A percentile compares a stretch with the other conserved stretches of the same genome.
Conservation (phyloP, 2,888 invertebrate genomes). For the Cheilosia impressa region DNA sequence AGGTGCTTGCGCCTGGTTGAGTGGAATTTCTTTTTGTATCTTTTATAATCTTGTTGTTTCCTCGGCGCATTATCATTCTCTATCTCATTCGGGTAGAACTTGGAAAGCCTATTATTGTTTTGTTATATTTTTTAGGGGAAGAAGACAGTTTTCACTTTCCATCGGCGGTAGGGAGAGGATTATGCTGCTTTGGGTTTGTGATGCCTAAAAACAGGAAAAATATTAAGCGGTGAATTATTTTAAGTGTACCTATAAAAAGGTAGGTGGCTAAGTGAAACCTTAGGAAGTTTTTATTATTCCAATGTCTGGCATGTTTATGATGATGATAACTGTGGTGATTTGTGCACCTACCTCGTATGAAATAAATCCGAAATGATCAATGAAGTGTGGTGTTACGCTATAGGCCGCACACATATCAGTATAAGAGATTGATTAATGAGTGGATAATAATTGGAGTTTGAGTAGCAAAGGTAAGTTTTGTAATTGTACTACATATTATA, state of each 20-base stretch:
- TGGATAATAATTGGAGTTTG: conserved; percentile 19
- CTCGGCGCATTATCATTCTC: conserved; percentile 31
- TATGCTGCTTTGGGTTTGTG: background rate
- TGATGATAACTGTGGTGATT: conserved; percentile 16
- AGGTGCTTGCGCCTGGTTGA: conserved; percentile 65
- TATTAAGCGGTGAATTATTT: background rate
- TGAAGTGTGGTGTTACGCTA: background rate
- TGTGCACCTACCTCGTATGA: background rate
- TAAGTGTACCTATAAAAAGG: conserved; percentile 1
- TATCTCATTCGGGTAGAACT: conserved; percentile 52
- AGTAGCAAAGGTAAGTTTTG: background rate
- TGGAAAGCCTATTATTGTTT: conserved; percentile 18
- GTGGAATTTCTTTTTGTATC: conserved; percentile 20
- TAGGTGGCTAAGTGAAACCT: background rate
- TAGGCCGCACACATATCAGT: background rate
- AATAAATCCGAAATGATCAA: conserved; percentile 14
- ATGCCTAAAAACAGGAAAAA: too few species aligned
- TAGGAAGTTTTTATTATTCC: conserved; percentile 32
- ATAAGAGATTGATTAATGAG: conserved; percentile 42
- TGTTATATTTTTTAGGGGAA: conserved; percentile 42
- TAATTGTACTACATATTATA: background rate
- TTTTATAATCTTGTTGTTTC: background rate
- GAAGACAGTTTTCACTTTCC: conserved; percentile 50
- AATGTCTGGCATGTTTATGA: conserved; percentile 40
- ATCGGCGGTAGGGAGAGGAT: background rate